Evolutionary conservation across 2,888 invertebrate genomes (phyloP).

Genomic region (Hyppa rectilinea): DNA sequence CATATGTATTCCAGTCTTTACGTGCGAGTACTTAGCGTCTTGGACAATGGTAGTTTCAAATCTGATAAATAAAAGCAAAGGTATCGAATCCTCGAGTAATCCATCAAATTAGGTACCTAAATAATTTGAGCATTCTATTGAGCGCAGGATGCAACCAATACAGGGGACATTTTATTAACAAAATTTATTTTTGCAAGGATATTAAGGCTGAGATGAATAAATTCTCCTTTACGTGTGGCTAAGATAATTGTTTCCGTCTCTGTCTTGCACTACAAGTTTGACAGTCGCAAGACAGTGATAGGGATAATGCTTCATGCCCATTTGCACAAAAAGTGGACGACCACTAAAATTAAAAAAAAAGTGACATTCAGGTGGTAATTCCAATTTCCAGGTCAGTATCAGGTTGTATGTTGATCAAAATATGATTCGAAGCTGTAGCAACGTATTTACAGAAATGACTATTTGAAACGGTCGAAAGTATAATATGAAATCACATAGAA

Average conservation of each 20-base stretch:
- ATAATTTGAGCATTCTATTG: not conserved
- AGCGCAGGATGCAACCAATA: not conserved
- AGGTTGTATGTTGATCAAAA: too few species aligned
- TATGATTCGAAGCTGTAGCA: too few species aligned
- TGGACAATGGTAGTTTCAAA: not conserved
- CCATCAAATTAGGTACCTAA: not conserved
- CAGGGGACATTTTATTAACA: not conserved
- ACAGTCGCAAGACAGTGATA: not conserved
- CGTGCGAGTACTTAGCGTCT: not conserved
- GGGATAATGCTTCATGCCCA: not conserved
- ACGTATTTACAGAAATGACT: too few species aligned
- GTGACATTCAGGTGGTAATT: too few species aligned
- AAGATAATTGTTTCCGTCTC: conserved; percentile 4
- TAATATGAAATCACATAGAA: too few species aligned
- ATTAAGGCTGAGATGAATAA: not conserved
- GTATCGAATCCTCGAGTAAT: not conserved
- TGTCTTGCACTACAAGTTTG: not conserved
- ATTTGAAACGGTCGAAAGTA: too few species aligned
- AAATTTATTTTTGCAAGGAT: not conserved
- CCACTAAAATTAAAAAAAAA: too few species aligned
- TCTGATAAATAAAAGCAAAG: not conserved
- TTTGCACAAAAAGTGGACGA: not conserved
- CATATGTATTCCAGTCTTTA: too few species aligned
- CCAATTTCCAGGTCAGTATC: too few species aligned
- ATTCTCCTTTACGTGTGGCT: not conserved